These are phyloP conservation scores for Bovichtus diacanthus DNA, from an alignment of 2,797 vertebrate genomes.

Conservation along the genomic window DNA sequence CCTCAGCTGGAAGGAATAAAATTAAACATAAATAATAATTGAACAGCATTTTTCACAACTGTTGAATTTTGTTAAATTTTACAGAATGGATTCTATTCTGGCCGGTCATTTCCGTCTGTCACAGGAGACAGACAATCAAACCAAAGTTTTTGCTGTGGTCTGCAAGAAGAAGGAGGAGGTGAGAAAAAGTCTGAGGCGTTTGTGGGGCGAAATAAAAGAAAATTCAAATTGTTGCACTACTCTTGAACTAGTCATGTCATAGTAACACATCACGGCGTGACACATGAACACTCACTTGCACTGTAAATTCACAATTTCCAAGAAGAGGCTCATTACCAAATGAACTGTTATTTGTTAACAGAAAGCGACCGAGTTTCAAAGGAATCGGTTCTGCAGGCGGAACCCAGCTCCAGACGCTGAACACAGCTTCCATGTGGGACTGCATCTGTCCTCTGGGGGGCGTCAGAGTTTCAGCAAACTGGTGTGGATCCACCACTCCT, in stretches of 20 bases:
- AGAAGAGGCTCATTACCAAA: background rate
- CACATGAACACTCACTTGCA: background rate
- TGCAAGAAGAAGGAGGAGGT: slow-evolving; percentile 98
- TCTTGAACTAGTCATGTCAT: background rate
- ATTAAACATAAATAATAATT: background rate
- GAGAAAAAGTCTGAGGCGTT: slow-evolving; percentile 33
- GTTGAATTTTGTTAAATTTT: slow-evolving; percentile 46
- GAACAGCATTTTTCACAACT: background rate
- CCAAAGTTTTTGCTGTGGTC: slow-evolving; percentile 99
- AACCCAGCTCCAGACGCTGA: slow-evolving; percentile 91
- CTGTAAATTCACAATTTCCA: background rate
- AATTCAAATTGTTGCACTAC: background rate
- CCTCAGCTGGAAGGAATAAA: background rate
- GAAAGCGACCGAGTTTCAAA: slow-evolving; percentile 90
- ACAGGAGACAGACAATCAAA: slow-evolving; percentile 99
- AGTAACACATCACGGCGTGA: background rate
- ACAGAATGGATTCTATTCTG: slow-evolving; percentile 93
- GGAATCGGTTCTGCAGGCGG: slow-evolving; percentile 88
- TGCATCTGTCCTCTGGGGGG: slow-evolving; percentile 93
- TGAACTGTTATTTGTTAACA: slow-evolving; percentile 65
- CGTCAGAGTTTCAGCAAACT: slow-evolving; percentile 95
- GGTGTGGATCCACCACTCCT: slow-evolving; percentile 98
- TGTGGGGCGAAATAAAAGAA: background rate
- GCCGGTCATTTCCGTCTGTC: slow-evolving; percentile 96
- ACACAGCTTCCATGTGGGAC: slow-evolving; percentile 94